These are phyloP conservation scores for Athene cunicularia DNA, from an alignment of 2,113 vertebrate genomes.

Conservation along the genomic window DNA sequence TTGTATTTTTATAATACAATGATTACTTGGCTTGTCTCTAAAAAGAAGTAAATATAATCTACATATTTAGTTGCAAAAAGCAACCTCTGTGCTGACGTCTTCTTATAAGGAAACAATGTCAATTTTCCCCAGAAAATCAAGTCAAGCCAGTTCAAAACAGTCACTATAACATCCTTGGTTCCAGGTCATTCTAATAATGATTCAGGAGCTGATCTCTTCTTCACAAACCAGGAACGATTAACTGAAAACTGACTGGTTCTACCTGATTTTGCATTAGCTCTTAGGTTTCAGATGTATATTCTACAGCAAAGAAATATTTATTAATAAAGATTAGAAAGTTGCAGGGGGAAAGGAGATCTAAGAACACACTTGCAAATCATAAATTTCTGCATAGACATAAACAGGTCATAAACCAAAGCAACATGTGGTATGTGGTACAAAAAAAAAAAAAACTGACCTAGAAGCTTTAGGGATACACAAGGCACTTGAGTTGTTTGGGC, in stretches of 20 bases:
- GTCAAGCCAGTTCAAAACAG: background rate
- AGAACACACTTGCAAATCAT: background rate
- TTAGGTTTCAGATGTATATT: background rate
- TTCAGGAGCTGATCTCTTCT: background rate
- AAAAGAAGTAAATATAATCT: background rate
- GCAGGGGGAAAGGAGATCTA: background rate
- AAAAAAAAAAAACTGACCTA: background rate
- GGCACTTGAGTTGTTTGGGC: background rate
- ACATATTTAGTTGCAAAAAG: background rate
- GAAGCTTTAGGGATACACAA: background rate
- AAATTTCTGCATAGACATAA: background rate
- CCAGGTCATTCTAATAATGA: background rate
- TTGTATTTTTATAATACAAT: background rate
- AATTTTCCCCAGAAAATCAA: background rate
- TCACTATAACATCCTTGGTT: background rate
- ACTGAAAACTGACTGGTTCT: background rate
- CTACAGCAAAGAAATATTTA: background rate
- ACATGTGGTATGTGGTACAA: rapidly evolving
- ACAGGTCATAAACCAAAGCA: background rate
- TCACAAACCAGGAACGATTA: background rate
- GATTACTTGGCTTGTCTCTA: background rate
- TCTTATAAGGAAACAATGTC: background rate
- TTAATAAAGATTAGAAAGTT: background rate
- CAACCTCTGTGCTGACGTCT: too few species aligned
- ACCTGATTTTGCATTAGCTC: background rate